Conservation (phyloP, 2,888 invertebrate genomes). For the Bursaphelenchus okinawaensis region DNA sequence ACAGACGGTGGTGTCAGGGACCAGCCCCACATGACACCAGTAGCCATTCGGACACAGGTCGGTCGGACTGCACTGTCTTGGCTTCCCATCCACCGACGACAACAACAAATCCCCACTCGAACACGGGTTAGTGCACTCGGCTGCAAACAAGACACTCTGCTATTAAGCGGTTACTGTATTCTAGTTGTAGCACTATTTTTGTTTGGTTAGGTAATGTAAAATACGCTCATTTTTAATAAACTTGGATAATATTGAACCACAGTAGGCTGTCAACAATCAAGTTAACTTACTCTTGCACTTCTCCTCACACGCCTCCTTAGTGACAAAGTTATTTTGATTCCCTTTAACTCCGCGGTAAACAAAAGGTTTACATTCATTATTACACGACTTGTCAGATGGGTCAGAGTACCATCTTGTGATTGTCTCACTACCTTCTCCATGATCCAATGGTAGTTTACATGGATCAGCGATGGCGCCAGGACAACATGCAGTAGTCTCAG, state of each 20-base stretch:
- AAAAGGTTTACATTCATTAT: constrained; percentile 48
- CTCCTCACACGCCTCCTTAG: constrained; percentile 49
- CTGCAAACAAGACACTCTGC: background rate
- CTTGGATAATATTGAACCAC: background rate
- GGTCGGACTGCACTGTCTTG: constrained; percentile 36
- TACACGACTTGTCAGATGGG: constrained; percentile 46
- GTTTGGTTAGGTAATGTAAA: background rate
- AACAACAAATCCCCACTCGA: constrained; percentile 46
- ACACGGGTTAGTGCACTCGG: constrained; percentile 47
- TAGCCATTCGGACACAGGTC: constrained; percentile 48
- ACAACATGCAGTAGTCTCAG: constrained; percentile 47
- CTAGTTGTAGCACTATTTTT: background rate
- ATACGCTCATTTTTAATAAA: background rate
- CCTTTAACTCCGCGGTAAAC: constrained; percentile 46
- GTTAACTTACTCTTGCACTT: constrained; percentile 40
- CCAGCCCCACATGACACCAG: constrained; percentile 55
- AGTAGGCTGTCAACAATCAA: no score
- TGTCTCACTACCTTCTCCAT: constrained; percentile 47
- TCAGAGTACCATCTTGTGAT: constrained; percentile 54
- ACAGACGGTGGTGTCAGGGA: constrained; percentile 52
- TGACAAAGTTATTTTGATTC: constrained; percentile 56
- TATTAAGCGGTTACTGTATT: no score
- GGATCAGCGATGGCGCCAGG: constrained; percentile 46
- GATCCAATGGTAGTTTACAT: constrained; percentile 44
- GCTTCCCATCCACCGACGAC: constrained; percentile 36